Evolutionary conservation across 1,140 invertebrate species (phyloP).

Genomic region (Epicauta chinensis): DNA sequence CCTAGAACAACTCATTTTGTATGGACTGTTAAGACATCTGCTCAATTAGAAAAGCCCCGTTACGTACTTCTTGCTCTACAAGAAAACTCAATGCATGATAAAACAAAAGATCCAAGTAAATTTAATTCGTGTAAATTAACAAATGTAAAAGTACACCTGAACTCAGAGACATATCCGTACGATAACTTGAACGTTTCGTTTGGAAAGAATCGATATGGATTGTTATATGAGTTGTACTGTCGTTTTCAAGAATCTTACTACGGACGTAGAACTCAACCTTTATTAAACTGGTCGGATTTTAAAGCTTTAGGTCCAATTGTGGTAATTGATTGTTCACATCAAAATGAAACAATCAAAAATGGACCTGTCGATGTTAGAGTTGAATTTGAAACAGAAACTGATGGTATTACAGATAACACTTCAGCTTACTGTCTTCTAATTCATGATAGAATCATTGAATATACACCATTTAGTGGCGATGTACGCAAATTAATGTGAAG

Average conservation of each 20-base stretch:
- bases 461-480: slow-evolving; percentile 11
- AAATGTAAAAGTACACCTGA: slow-evolving; percentile 31
- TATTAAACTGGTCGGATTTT: slow-evolving; percentile 7
- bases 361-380: slow-evolving; percentile 28
- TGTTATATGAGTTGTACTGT: slow-evolving; percentile 32
- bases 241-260: slow-evolving; percentile 31
- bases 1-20: too few species aligned
- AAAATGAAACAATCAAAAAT: slow-evolving; percentile 26
- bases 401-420: slow-evolving; percentile 20
- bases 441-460: slow-evolving; percentile 28
- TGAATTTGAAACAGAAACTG: slow-evolving; percentile 25
- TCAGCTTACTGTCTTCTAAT: slow-evolving; percentile 31
- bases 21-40: too few species aligned
- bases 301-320: slow-evolving; percentile 20
- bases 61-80: too few species aligned
- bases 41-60: too few species aligned
- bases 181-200: slow-evolving; percentile 31
- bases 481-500: slow-evolving; percentile 6
- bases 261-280: slow-evolving; percentile 14
- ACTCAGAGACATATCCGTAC: slow-evolving; percentile 33
- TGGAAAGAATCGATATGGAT: slow-evolving; percentile 17
- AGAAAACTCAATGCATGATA: too few species aligned
- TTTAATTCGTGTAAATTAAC: slow-evolving; percentile 24
- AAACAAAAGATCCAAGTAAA: too few species aligned
- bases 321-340: slow-evolving; percentile 30